Evolutionary conservation across 2,113 vertebrate species (phyloP).

Genomic region (Tragelaphus strepsiceros): DNA sequence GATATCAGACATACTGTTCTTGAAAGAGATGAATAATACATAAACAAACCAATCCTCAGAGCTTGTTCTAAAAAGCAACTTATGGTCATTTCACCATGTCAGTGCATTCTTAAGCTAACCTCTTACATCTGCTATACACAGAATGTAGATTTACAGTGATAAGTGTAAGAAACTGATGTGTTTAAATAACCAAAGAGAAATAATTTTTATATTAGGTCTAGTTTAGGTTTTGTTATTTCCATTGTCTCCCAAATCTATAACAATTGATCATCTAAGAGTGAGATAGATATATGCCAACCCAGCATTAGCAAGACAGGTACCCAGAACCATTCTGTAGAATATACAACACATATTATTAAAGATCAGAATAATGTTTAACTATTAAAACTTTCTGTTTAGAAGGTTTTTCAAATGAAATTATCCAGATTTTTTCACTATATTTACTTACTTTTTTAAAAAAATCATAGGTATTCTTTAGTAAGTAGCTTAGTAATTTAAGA

Average conservation of each 20-base stretch:
- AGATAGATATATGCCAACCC: not conserved
- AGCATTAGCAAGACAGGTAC: not conserved
- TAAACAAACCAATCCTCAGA: not conserved
- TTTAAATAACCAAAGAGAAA: not conserved
- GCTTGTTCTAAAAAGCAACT: not conserved
- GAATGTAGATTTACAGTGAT: not conserved
- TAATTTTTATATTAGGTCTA: not conserved
- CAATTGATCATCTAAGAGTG: not conserved
- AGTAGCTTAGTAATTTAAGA: conserved; percentile 13
- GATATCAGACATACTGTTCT: not conserved
- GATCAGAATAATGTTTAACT: not conserved
- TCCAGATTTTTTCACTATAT: conserved; percentile 24
- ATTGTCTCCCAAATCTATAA: not conserved
- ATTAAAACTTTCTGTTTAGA: not conserved
- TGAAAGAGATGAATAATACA: not conserved
- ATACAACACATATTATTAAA: not conserved
- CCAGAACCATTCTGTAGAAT: not conserved
- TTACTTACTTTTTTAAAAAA: not conserved
- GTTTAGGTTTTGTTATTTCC: not conserved
- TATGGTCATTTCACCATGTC: not conserved
- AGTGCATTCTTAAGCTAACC: not conserved
- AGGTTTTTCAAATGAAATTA: not conserved
- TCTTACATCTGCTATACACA: not conserved
- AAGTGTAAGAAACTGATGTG: not conserved
- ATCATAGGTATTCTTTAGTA: not conserved